Conservation (phyloP, 2,888 invertebrate species). For the Bruchidius siliquastri region DNA sequence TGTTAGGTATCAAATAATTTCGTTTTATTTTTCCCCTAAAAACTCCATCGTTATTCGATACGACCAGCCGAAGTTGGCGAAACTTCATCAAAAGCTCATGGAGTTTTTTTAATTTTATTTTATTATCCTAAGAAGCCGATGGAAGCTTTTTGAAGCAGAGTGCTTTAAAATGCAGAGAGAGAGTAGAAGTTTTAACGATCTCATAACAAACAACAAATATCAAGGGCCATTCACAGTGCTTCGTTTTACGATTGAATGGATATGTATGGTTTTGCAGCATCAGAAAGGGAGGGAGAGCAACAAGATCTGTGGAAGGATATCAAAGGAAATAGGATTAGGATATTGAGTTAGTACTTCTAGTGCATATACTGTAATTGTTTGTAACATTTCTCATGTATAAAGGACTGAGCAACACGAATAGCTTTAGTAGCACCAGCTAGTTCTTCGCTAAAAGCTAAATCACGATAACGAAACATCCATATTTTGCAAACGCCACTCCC, state of each 20-base stretch:
- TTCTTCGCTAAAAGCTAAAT: background rate
- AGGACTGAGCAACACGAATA: too few relatives aligned
- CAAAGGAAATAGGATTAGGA: background rate
- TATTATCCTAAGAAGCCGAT: background rate
- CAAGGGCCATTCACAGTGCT: background rate
- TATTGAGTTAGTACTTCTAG: too few relatives aligned
- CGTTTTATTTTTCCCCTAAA: background rate
- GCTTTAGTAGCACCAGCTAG: too few relatives aligned
- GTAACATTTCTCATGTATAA: too few relatives aligned
- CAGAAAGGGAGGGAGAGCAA: background rate
- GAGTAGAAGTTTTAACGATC: background rate
- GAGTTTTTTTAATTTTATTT: background rate
- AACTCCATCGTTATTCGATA: background rate
- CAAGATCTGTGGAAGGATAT: background rate
- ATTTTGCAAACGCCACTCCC: background rate
- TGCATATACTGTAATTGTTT: too few relatives aligned
- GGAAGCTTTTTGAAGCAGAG: background rate
- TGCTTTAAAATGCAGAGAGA: background rate
- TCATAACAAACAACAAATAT: background rate
- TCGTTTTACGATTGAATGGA: background rate
- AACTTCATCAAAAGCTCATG: background rate
- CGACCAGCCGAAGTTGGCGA: background rate
- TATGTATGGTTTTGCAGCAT: background rate
- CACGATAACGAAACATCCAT: background rate
- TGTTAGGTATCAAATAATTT: background rate